Percentiles rank a stretch among this genome's conserved stretches.
Evolutionary conservation across 2,888 invertebrate genomes (phyloP).

Genomic region (Julus scandinavius): DNA sequence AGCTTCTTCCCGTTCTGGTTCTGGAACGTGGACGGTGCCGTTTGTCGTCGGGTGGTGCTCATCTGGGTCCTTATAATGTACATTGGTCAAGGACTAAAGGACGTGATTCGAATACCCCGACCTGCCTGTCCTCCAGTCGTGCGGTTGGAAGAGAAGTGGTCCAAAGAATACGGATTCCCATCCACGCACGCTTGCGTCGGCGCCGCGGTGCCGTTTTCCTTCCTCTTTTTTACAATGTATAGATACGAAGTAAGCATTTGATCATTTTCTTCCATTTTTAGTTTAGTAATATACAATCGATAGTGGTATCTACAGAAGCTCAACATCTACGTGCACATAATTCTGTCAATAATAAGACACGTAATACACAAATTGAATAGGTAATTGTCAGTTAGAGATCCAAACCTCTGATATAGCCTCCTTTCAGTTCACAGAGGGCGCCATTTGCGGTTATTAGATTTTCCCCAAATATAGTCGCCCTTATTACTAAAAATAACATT

Average conservation of each 20-base stretch:
- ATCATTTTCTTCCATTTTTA: background rate
- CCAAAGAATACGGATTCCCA: constrained; percentile 93
- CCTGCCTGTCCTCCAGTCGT: constrained; percentile 84
- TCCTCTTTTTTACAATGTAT: constrained; percentile 81
- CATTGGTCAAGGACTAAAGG: constrained; percentile 88
- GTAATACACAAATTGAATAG: too few species aligned
- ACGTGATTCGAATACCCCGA: constrained; percentile 86
- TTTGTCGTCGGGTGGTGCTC: constrained; percentile 82
- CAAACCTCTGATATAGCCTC: too few species aligned
- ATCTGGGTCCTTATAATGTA: constrained; percentile 88
- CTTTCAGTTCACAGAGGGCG: too few species aligned
- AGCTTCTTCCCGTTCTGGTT: constrained; percentile 94
- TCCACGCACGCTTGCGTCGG: constrained; percentile 95
- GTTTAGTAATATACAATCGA: background rate
- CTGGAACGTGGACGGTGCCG: constrained; percentile 91
- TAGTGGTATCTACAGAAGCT: background rate
- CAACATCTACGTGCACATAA: background rate
- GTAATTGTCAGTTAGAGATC: too few species aligned
- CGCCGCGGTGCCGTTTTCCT: constrained; percentile 86
- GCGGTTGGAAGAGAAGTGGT: constrained; percentile 87
- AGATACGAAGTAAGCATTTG: constrained; percentile 74
- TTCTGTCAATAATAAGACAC: background rate
- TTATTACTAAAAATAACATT: too few species aligned
- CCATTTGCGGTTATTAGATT: too few species aligned
- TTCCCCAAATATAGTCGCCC: too few species aligned